Evolutionary conservation across 1,140 invertebrate genomes (phyloP).

Genomic region (Venustaconcha ellipsiformis): DNA sequence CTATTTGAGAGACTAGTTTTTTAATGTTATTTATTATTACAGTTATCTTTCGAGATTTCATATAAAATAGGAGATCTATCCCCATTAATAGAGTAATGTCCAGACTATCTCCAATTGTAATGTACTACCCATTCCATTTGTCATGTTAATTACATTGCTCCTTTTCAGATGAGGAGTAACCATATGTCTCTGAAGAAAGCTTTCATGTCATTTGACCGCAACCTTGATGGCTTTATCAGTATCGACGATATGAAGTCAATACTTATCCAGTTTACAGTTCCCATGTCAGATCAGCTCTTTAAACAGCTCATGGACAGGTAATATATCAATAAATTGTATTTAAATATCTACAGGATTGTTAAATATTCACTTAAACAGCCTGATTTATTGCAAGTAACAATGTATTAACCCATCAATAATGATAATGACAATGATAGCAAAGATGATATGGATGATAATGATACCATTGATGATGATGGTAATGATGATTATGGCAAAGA

Average conservation of each 20-base stretch:
- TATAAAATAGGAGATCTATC: too few relatives aligned
- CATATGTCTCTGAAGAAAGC: conserved; percentile 62
- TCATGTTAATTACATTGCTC: background rate
- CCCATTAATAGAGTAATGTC: too few relatives aligned
- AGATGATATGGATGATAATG: too few relatives aligned
- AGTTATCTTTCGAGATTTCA: too few relatives aligned
- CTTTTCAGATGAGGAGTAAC: conserved; percentile 59
- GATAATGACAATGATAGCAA: too few relatives aligned
- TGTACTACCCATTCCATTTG: too few relatives aligned
- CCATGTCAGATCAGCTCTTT: conserved; percentile 66
- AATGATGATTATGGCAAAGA: too few relatives aligned
- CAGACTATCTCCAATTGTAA: too few relatives aligned
- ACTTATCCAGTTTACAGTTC: conserved; percentile 60
- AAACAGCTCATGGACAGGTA: conserved; percentile 63
- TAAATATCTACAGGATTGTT: background rate
- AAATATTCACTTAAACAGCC: background rate
- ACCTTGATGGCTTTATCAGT: conserved; percentile 58
- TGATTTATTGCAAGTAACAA: background rate
- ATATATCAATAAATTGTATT: background rate
- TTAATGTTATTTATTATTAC: too few relatives aligned
- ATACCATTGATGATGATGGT: too few relatives aligned
- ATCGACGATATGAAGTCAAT: conserved; percentile 62
- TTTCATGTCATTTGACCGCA: conserved; percentile 59
- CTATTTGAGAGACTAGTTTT: too few relatives aligned
- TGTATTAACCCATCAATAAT: background rate